Evolutionary conservation across 2,888 invertebrate genomes (phyloP).

Genomic region (Zhuqinia jingwanae): DNA sequence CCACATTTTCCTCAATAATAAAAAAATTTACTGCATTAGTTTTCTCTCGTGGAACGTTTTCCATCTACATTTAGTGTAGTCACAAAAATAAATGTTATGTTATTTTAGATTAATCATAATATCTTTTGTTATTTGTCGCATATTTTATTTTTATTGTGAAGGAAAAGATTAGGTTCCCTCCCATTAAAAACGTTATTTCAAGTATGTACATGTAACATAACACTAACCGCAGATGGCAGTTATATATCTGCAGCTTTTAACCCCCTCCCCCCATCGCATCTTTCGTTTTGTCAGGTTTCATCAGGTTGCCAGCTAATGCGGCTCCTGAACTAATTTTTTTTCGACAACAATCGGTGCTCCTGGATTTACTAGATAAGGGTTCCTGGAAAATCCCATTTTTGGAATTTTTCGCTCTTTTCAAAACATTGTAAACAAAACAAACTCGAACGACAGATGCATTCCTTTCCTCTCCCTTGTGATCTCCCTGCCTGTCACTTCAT

Average conservation of each 20-base stretch:
- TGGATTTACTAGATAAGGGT: neutral
- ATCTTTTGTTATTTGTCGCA: too few species aligned
- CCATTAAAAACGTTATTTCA: too few species aligned
- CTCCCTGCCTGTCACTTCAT: neutral
- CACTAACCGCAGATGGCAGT: too few species aligned
- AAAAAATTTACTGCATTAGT: neutral
- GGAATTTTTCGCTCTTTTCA: neutral
- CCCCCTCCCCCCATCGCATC: too few species aligned
- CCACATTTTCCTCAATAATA: neutral
- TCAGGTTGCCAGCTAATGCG: neutral
- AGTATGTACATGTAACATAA: too few species aligned
- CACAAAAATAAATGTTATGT: neutral
- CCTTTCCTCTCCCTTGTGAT: neutral
- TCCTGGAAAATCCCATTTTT: conserved; percentile 32
- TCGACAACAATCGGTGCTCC: neutral
- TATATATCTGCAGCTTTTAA: too few species aligned
- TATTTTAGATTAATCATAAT: neutral
- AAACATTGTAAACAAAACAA: neutral
- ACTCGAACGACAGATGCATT: neutral
- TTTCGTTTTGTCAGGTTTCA: conserved; percentile 1
- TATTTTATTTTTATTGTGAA: too few species aligned
- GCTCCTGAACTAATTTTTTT: neutral
- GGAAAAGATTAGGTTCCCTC: too few species aligned
- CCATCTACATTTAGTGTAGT: neutral
- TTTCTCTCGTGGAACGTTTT: neutral